These are phyloP conservation scores for Antheraea assamensis DNA, from an alignment of 2,888 invertebrate genomes.

Conservation along the genomic window DNA sequence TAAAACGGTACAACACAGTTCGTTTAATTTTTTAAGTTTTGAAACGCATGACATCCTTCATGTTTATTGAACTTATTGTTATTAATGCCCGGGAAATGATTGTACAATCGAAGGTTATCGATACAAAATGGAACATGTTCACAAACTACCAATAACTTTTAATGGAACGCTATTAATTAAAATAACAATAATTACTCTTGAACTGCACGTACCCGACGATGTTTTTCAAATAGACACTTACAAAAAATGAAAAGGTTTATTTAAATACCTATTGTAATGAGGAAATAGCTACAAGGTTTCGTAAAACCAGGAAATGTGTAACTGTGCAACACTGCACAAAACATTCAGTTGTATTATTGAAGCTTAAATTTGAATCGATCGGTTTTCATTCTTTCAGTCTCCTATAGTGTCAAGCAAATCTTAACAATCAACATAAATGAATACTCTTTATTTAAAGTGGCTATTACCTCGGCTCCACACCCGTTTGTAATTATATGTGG, in stretches of 20 bases:
- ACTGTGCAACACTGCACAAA: constrained; percentile 21
- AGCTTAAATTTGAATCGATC: constrained; percentile 25
- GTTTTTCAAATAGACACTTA: neutral
- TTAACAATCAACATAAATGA: too few relatives aligned
- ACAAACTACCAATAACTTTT: neutral
- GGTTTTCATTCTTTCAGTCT: neutral
- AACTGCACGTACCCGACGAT: neutral
- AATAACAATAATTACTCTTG: neutral
- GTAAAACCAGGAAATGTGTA: constrained; percentile 28
- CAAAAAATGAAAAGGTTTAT: neutral
- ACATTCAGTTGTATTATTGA: constrained; percentile 32
- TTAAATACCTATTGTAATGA: constrained; percentile 14
- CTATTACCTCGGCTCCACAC: too few relatives aligned
- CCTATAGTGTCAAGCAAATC: neutral
- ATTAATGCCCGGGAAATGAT: neutral
- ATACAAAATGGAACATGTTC: neutral
- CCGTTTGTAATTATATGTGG: too few relatives aligned
- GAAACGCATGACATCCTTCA: neutral
- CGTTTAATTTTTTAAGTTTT: constrained; percentile 6
- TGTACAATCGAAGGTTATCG: neutral
- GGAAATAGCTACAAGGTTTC: constrained; percentile 35
- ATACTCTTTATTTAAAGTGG: too few relatives aligned
- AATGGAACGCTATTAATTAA: neutral
- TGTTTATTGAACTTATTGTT: neutral
- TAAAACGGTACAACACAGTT: neutral